These are phyloP conservation scores for Embiotoca jacksoni DNA, from an alignment of 2,113 vertebrate species.

Conservation along the genomic window DNA sequence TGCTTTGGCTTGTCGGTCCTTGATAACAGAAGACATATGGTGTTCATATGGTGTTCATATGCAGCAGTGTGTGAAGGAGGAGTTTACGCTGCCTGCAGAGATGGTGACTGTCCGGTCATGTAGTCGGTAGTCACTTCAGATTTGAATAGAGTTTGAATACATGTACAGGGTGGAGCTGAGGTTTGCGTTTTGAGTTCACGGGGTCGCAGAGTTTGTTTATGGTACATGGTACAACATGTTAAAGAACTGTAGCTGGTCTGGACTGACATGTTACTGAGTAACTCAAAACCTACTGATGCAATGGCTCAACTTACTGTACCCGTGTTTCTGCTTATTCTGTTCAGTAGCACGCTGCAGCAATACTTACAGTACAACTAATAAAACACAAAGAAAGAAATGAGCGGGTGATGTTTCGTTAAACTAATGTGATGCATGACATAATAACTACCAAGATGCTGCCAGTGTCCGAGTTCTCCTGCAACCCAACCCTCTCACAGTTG, in stretches of 20 bases:
- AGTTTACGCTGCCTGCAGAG: neutral
- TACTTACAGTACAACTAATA: neutral
- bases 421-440: neutral
- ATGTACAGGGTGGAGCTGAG: constrained; percentile 43
- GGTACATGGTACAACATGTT: neutral
- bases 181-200: constrained; percentile 24
- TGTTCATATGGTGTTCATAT: constrained; percentile 20
- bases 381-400: neutral
- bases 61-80: constrained; percentile 3
- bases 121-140: constrained; percentile 11
- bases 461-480: neutral
- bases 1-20: constrained; percentile 31
- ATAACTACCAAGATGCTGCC: neutral
- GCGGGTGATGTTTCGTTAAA: neutral
- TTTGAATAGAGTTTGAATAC: constrained; percentile 73
- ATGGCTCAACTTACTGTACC: neutral
- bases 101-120: neutral
- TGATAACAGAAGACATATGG: constrained; percentile 54
- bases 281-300: neutral
- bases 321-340: neutral
- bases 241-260: too few species aligned
- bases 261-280: neutral
- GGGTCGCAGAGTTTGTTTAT: constrained; percentile 23
- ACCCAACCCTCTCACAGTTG: constrained; percentile 11
- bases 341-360: neutral